These are phyloP conservation scores for Chaunax sp. DNA, from an alignment of 2,797 vertebrate species.

Conservation along the genomic window DNA sequence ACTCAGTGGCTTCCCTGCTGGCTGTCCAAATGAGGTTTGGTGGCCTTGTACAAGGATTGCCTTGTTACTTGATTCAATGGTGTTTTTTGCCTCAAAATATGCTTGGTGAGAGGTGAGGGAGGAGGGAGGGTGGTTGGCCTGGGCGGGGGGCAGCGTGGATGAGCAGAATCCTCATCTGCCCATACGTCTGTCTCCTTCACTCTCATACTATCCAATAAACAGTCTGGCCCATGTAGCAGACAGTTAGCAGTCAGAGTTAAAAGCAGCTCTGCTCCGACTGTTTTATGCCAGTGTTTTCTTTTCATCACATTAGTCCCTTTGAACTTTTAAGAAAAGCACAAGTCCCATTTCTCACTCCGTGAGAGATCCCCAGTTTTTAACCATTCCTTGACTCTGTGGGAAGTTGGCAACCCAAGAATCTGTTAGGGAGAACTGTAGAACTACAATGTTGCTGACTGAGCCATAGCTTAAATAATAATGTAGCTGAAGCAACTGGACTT, in stretches of 20 bases:
- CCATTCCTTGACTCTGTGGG: neutral
- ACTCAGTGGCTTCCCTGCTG: constrained; percentile 79
- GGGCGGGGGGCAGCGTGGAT: constrained; percentile 39
- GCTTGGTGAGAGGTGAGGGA: constrained; percentile 73
- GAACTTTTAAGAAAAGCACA: neutral
- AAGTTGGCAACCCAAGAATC: constrained; percentile 3
- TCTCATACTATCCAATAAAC: constrained; percentile 29
- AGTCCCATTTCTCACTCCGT: no score
- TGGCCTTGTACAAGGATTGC: constrained; percentile 83
- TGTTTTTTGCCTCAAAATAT: constrained; percentile 83
- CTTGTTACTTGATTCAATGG: constrained; percentile 83
- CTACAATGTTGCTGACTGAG: no score
- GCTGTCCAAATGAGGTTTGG: constrained; percentile 79
- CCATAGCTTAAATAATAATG: no score
- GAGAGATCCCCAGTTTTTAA: neutral
- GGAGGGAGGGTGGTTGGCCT: constrained; percentile 22
- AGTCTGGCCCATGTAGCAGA: constrained; percentile 13
- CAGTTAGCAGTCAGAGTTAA: constrained; percentile 16
- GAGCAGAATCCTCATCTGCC: constrained; percentile 52
- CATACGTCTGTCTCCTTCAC: constrained; percentile 38
- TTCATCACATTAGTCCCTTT: constrained; percentile 7
- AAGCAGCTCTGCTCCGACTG: constrained; percentile 10
- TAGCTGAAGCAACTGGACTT: no score
- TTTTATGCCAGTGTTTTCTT: neutral
- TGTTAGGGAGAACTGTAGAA: neutral